These are phyloP conservation scores for Celastrina argiolus DNA, from an alignment of 2,888 invertebrate genomes.

Conservation along the genomic window DNA sequence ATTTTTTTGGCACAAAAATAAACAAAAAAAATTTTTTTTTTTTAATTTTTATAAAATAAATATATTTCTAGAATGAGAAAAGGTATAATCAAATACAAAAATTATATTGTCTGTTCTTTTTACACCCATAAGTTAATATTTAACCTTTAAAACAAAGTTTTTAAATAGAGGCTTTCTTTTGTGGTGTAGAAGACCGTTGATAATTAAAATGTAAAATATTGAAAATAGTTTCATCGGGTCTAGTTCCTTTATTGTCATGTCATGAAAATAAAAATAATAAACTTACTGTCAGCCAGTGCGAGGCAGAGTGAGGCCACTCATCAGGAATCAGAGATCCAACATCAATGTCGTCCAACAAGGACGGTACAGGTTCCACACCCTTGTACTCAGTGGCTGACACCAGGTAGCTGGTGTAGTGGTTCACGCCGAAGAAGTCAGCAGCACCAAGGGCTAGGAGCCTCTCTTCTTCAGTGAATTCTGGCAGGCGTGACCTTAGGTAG, in stretches of 20 bases:
- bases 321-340: constrained; percentile 30
- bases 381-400: constrained; percentile 35
- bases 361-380: constrained; percentile 34
- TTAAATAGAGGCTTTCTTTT: too few relatives aligned
- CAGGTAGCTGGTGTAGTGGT: constrained; percentile 59
- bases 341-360: constrained; percentile 44
- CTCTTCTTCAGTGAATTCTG: constrained; percentile 44
- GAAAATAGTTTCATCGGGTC: too few relatives aligned
- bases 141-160: too few relatives aligned
- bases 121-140: too few relatives aligned
- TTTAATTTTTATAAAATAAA: too few relatives aligned
- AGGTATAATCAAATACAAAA: too few relatives aligned
- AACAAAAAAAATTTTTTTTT: too few relatives aligned
- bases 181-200: too few relatives aligned
- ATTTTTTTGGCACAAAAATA: too few relatives aligned
- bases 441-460: constrained; percentile 44
- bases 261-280: background rate
- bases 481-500: constrained; percentile 41
- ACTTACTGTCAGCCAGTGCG: constrained; percentile 55
- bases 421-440: constrained; percentile 65
- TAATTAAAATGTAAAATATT: too few relatives aligned
- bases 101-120: too few relatives aligned
- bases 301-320: constrained; percentile 47
- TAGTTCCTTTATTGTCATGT: background rate
- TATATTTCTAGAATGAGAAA: too few relatives aligned